Percentiles rank a stretch among this genome's conserved stretches.
phyloP scores from a whole-genome alignment of 2,888 invertebrate species.

The Tholera decimalis region DNA sequence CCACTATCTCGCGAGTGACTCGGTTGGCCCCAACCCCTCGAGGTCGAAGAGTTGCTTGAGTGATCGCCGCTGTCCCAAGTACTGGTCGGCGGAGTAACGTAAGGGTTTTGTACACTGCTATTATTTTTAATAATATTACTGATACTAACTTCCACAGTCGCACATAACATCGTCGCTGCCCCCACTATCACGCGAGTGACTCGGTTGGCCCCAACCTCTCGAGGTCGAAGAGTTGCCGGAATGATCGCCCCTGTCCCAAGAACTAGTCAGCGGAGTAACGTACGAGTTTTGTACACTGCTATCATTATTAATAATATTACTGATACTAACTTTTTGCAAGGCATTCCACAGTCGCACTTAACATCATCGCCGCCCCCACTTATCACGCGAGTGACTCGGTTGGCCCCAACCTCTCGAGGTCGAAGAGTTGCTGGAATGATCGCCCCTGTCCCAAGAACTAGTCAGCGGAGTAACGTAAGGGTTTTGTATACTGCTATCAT shows the following conservation, averaged over 20 bases:
- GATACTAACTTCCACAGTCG: conserved; percentile 91
- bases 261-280: conserved; percentile 70
- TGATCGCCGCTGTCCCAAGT: too few relatives aligned
- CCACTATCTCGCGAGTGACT: too few relatives aligned
- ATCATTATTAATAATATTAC: too few relatives aligned
- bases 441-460: conserved; percentile 65
- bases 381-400: conserved; percentile 72
- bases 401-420: conserved; percentile 80
- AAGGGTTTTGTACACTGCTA: too few relatives aligned
- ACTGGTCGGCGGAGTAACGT: too few relatives aligned
- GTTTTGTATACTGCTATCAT: conserved; percentile 61
- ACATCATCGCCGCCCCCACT: conserved; percentile 76
- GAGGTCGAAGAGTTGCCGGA: conserved; percentile 51
- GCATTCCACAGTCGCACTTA: conserved; percentile 91
- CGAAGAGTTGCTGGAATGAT: conserved; percentile 38
- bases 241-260: conserved; percentile 60
- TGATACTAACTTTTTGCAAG: conserved; percentile 89
- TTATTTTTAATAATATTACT: neutral
- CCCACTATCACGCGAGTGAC: conserved; percentile 69
- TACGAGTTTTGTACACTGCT: conserved; percentile 64
- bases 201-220: conserved; percentile 80
- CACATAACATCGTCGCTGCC: conserved; percentile 86
- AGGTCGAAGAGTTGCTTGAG: too few relatives aligned
- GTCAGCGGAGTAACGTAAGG: conserved; percentile 70
- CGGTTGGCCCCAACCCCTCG: too few relatives aligned